Evolutionary conservation across 2,797 vertebrate genomes (phyloP), one percentile per base, ranked within the genome.

Genomic region (Mormyrops boulengeri): DNA sequence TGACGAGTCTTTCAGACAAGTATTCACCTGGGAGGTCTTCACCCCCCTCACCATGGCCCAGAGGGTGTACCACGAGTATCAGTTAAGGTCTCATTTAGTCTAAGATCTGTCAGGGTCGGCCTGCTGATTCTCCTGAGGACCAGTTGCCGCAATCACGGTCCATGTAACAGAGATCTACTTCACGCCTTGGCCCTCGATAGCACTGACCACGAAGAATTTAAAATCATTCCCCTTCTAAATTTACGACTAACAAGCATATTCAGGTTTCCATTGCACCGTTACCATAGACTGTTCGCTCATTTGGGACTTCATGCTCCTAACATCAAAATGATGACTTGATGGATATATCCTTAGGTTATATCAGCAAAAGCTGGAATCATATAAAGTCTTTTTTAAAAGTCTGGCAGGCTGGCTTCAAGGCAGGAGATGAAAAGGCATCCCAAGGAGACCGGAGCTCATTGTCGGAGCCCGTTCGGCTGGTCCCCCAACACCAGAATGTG

Each of bases 371-470:
- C 89, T 82, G 34, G n/a, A 73, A 66, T 57, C 38, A 41, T 88
- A 52, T 84, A 22, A 84, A 87, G 44, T 88, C 9, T 11, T 85
- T 52, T 80, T 80, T 17, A 82, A 89, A 88, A 82, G 87, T 52
- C 34, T 90, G 85, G 86, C 55, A 80, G 85, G 44, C 73, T 80
- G 62, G 82, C 26, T 44, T 88, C 50, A 66, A 90, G 73, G 34
- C 77, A 60, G 69, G 57, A 88, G 77, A 90, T 88, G 30, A 88
- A 85, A 55, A 52, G 87, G 73, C 87, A 84, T 88, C 44, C 89
- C 73, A 12, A 88, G 55, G 89, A 90, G 77, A 88, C 77, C 41
- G 60, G 87, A 88, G 34, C 69, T 85, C 87, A 90, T 90, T 88
- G 89, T 88, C 80, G 41, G 86, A 53, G 53, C 86, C 84, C 86